phyloP scores from a whole-genome alignment of 1,140 invertebrate species.

The Pemphigus obesinymphae region DNA sequence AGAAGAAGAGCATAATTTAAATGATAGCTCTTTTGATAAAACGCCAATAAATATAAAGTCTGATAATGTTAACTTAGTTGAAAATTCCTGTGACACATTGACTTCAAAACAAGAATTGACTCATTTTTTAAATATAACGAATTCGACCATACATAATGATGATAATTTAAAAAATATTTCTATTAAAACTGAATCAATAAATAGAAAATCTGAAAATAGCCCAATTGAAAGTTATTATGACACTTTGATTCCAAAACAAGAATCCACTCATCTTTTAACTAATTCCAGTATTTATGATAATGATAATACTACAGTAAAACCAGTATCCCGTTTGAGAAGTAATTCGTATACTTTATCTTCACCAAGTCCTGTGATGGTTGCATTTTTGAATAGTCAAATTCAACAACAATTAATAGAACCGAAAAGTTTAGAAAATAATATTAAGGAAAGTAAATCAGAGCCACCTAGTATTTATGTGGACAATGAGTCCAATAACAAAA shows the following conservation, averaged over 20 bases:
- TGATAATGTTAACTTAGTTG: neutral
- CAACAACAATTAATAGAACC: constrained; percentile 21
- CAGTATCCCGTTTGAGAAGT: constrained; percentile 14
- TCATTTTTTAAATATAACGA: neutral
- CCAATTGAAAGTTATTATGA: neutral
- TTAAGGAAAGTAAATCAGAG: constrained; percentile 27
- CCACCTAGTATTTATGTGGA: neutral
- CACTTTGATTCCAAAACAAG: neutral
- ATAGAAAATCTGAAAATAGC: neutral
- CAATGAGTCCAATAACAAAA: neutral
- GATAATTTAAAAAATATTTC: neutral
- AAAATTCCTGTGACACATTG: neutral
- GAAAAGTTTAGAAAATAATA: neutral
- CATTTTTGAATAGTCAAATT: constrained; percentile 34
- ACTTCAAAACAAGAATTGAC: neutral
- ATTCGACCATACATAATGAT: neutral
- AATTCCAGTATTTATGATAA: neutral
- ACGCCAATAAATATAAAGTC: neutral
- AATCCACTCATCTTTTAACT: neutral
- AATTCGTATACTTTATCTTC: constrained; percentile 41
- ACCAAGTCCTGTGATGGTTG: constrained; percentile 39
- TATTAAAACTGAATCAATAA: neutral
- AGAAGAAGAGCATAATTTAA: neutral
- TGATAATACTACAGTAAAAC: neutral
- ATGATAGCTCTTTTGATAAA: neutral